phyloP scores from a whole-genome alignment of 2,113 vertebrate species.

The Pontoporia blainvillei region DNA sequence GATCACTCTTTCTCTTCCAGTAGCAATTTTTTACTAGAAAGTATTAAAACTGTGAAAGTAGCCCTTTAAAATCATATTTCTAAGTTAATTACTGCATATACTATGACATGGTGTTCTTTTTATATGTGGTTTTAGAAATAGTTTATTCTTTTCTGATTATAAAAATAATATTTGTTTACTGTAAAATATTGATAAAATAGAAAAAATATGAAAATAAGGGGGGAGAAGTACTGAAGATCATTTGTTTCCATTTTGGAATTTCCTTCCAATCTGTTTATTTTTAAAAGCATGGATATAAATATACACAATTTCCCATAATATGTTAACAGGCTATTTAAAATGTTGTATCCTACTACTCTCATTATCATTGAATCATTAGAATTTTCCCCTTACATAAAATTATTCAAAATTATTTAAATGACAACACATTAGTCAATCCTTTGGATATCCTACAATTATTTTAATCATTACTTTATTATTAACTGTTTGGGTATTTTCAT shows the following conservation, averaged over 20 bases:
- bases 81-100: not conserved
- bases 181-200: not conserved
- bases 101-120: not conserved
- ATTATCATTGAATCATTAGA: not conserved
- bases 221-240: not conserved
- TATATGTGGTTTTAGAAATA: not conserved
- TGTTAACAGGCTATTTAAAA: not conserved
- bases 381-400: not conserved
- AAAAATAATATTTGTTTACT: not conserved
- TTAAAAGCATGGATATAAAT: not conserved
- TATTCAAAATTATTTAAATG: not conserved
- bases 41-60: not conserved
- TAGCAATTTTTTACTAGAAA: not conserved
- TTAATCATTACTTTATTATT: not conserved
- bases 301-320: not conserved
- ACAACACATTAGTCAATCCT: not conserved
- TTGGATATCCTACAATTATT: not conserved
- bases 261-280: not conserved
- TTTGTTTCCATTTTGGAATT: slow-evolving; percentile 30
- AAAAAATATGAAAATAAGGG: not conserved
- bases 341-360: not conserved
- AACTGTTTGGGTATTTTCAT: not conserved
- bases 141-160: not conserved
- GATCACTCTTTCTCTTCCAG: not conserved
- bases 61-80: not conserved